Conservation (phyloP, 2,113 vertebrate species). For the Perccottus glenii region DNA sequence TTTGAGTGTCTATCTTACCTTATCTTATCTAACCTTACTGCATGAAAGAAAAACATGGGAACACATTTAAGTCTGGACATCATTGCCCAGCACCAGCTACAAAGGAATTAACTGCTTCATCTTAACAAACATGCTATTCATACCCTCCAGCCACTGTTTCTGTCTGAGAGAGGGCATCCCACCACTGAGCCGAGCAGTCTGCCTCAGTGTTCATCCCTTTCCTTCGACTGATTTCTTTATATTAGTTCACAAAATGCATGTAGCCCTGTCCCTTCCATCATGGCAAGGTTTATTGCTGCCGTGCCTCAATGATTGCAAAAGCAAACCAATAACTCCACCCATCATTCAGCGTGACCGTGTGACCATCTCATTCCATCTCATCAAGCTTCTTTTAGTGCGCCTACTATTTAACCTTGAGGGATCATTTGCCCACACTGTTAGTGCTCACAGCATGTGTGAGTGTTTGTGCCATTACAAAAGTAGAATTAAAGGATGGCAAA, state of each 20-base stretch:
- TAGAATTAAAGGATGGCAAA: not conserved
- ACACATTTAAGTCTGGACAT: constrained; percentile 41
- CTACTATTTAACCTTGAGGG: constrained; percentile 58
- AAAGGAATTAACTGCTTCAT: constrained; percentile 37
- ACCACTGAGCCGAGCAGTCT: constrained; percentile 34
- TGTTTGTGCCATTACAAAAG: constrained; percentile 8
- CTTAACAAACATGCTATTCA: constrained; percentile 54
- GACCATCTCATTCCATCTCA: constrained; percentile 56
- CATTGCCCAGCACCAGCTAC: constrained; percentile 10
- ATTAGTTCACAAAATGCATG: constrained; percentile 67
- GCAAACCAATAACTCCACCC: constrained; percentile 58
- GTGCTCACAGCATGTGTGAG: constrained; percentile 23
- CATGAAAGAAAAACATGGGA: constrained; percentile 50
- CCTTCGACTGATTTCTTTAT: constrained; percentile 29
- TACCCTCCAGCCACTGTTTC: constrained; percentile 77
- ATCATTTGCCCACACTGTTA: constrained; percentile 48
- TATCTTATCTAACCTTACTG: constrained; percentile 32
- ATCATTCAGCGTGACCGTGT: constrained; percentile 33
- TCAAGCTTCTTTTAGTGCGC: constrained; percentile 47
- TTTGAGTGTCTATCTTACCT: constrained; percentile 8
- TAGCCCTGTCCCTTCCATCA: constrained; percentile 35
- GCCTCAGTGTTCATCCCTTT: constrained; percentile 38
- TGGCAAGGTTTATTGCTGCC: constrained; percentile 67
- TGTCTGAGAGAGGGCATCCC: constrained; percentile 55
- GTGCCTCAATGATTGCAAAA: constrained; percentile 77